Conservation (phyloP, 2,113 vertebrate genomes). For the Cryptoleucopteryx plumbea region DNA sequence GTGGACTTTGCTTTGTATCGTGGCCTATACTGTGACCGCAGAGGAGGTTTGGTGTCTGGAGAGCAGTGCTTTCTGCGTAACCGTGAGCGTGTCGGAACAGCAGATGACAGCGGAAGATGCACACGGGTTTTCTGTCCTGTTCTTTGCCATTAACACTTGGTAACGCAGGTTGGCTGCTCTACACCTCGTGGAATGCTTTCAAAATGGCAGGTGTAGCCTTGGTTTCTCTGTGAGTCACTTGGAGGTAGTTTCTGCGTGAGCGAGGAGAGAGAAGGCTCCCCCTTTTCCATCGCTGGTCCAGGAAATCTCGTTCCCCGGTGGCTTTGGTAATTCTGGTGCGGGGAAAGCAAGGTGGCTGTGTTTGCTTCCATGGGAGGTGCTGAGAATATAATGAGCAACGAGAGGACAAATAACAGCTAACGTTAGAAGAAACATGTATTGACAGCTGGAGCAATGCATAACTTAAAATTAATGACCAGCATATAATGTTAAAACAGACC, state of each 20-base stretch:
- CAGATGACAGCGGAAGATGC: neutral
- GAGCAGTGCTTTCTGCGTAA: accelerated
- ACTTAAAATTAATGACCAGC: neutral
- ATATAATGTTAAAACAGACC: neutral
- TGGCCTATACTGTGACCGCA: accelerated
- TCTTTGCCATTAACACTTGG: neutral
- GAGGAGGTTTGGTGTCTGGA: neutral
- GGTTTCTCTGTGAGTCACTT: neutral
- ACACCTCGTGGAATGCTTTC: accelerated
- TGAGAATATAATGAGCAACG: neutral
- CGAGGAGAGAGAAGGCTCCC: neutral
- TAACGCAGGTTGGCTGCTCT: neutral
- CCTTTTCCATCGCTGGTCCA: neutral
- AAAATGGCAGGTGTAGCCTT: accelerated
- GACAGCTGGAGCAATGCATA: neutral
- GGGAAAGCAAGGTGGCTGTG: too few species aligned
- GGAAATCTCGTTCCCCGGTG: neutral
- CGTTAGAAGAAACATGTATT: accelerated
- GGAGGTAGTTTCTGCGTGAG: neutral
- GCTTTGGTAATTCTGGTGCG: neutral
- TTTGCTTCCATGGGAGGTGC: neutral
- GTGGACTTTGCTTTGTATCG: neutral
- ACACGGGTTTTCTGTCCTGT: accelerated
- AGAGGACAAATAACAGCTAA: neutral
- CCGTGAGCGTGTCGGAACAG: accelerated